A percentile compares a stretch with the other conserved stretches of the same genome.
These are phyloP conservation scores for Oncorhynchus gorbuscha DNA, from an alignment of 2,113 vertebrate genomes.

Conservation along the genomic window DNA sequence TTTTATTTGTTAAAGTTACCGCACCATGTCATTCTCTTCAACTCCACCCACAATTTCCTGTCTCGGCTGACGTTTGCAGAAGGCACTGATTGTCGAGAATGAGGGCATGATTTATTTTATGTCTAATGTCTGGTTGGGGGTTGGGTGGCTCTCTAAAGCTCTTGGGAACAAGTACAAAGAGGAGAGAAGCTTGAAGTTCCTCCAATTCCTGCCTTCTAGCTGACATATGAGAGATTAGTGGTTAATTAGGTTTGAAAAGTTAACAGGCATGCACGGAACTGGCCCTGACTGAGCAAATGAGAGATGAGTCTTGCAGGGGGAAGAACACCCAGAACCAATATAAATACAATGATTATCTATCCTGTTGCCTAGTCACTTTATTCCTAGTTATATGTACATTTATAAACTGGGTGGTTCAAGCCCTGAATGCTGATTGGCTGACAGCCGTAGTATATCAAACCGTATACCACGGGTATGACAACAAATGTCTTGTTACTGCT, in stretches of 20 bases:
- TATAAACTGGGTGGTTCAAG: too few relatives aligned
- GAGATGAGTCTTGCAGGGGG: slow-evolving; percentile 19
- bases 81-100: slow-evolving; percentile 27
- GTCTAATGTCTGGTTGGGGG: too few relatives aligned
- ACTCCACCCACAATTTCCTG: slow-evolving; percentile 45
- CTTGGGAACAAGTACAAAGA: slow-evolving; percentile 40
- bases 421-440: too few relatives aligned
- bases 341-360: too few relatives aligned
- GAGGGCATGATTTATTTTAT: neutral
- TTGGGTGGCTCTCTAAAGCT: slow-evolving; percentile 42
- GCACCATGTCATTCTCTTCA: slow-evolving; percentile 33
- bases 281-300: slow-evolving; percentile 53
- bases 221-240: slow-evolving; percentile 53
- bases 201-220: neutral
- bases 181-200: too few relatives aligned
- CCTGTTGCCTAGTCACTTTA: too few relatives aligned
- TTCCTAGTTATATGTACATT: too few relatives aligned
- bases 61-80: slow-evolving; percentile 52
- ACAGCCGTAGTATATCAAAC: too few relatives aligned
- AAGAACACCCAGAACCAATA: slow-evolving; percentile 30
- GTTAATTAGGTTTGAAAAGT: slow-evolving; percentile 60
- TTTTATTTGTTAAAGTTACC: slow-evolving; percentile 24
- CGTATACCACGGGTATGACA: too few relatives aligned
- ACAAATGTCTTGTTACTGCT: too few relatives aligned
- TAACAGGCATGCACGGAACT: slow-evolving; percentile 53